These are phyloP conservation scores for Ophiothrix spiculata DNA, from an alignment of 35 echinoderm and acorn worm genomes.

Conservation along the genomic window DNA sequence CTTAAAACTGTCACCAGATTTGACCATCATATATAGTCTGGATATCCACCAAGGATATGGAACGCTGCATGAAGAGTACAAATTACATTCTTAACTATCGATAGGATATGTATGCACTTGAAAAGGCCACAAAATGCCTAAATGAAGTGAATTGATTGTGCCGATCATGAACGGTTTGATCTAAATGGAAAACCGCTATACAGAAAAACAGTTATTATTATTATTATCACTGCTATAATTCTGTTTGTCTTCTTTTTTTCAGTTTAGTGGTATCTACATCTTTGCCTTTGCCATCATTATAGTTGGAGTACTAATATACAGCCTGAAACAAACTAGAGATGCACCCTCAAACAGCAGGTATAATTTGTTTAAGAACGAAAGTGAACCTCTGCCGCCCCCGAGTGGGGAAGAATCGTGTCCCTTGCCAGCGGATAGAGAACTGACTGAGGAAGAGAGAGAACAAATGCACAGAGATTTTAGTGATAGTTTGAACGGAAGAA, in stretches of 20 bases:
- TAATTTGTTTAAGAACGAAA: slow-evolving; percentile 48
- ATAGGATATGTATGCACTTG: too few relatives aligned
- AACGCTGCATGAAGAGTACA: too few relatives aligned
- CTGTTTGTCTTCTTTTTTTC: slow-evolving; percentile 25
- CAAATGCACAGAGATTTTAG: slow-evolving; percentile 1
- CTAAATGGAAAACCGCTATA: too few relatives aligned
- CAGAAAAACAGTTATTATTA: neutral
- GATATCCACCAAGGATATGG: neutral
- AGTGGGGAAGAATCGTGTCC: neutral
- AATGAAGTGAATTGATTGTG: too few relatives aligned
- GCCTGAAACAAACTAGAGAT: slow-evolving; percentile 37
- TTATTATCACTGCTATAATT: neutral
- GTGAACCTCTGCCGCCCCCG: neutral
- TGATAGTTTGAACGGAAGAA: slow-evolving; percentile 16
- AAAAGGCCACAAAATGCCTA: too few relatives aligned
- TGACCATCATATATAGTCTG: neutral
- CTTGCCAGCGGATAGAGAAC: neutral
- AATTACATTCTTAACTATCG: neutral
- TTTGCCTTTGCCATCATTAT: slow-evolving; percentile 62
- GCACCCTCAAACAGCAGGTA: slow-evolving; percentile 21
- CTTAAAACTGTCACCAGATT: too few relatives aligned
- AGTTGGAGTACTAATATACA: slow-evolving; percentile 50
- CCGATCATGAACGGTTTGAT: neutral
- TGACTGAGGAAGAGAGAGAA: slow-evolving; percentile 1
- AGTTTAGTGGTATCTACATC: slow-evolving; percentile 65